These are phyloP conservation scores for Paragorgia papillata DNA, from an alignment of 92 coral and sea anemone species.

Conservation along the genomic window DNA sequence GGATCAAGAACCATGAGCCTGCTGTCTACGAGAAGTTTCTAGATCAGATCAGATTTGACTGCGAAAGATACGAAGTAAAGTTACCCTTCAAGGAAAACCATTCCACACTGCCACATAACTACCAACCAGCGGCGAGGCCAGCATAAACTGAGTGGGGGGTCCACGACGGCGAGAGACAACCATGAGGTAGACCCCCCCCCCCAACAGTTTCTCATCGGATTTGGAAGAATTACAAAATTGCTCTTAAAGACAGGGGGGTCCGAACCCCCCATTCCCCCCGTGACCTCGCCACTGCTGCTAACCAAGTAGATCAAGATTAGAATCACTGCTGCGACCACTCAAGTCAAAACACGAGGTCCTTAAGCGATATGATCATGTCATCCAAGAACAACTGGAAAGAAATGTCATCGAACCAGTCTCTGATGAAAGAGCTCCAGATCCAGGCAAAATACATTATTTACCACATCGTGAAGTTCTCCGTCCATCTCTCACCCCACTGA, in stretches of 20 bases:
- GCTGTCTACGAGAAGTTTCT: constrained; percentile 16
- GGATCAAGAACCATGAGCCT: not conserved
- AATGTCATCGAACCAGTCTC: constrained; percentile 49
- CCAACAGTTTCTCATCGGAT: too few species aligned
- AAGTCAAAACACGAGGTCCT: constrained; percentile 32
- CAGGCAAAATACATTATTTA: constrained; percentile 20
- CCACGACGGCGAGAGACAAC: too few species aligned
- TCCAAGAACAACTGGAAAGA: constrained; percentile 42
- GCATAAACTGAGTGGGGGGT: too few species aligned
- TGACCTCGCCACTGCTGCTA: too few species aligned
- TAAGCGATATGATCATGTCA: constrained; percentile 32
- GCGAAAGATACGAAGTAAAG: constrained; percentile 12
- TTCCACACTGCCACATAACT: constrained; percentile 9
- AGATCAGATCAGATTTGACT: not conserved
- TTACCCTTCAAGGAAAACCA: constrained; percentile 33
- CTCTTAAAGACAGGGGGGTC: too few species aligned
- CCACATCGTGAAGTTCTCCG: too few species aligned
- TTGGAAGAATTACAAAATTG: too few species aligned
- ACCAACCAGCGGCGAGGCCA: too few species aligned
- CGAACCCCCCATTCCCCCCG: too few species aligned
- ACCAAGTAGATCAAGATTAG: constrained; percentile 15
- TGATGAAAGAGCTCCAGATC: not conserved
- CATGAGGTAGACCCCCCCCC: too few species aligned
- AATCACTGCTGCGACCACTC: constrained; percentile 28
- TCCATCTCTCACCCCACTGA: constrained; percentile 33